Percentiles rank a stretch among this genome's conserved stretches.
These are phyloP conservation scores for Xiphorhynchus elegans DNA, from an alignment of 2,113 vertebrate genomes.

Conservation along the genomic window DNA sequence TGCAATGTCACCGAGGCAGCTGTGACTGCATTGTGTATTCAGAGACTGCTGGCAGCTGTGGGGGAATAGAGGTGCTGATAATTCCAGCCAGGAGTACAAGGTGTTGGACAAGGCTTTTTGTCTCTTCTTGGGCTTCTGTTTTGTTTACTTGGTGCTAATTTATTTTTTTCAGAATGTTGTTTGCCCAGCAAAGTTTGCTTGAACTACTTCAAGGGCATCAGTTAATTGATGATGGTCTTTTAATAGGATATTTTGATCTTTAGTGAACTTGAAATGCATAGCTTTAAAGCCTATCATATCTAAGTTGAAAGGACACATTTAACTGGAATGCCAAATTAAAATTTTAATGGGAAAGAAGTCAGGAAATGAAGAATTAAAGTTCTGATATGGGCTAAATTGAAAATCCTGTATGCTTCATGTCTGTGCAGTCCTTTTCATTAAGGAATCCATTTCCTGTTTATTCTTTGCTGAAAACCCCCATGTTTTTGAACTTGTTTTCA, in stretches of 20 bases:
- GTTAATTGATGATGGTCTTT: not conserved
- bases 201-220: not conserved
- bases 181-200: not conserved
- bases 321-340: not conserved
- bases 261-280: not conserved
- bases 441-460: not conserved
- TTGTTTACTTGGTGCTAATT: not conserved
- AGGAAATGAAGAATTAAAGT: not conserved
- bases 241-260: not conserved
- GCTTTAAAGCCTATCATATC: not conserved
- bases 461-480: not conserved
- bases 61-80: not conserved
- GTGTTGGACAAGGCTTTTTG: not conserved
- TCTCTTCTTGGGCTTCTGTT: not conserved
- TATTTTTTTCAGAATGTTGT: not conserved
- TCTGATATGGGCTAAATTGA: not conserved
- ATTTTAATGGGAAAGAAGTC: not conserved
- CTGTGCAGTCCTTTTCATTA: not conserved
- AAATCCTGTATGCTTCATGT: not conserved
- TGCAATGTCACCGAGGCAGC: slow-evolving; percentile 18
- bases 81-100: not conserved
- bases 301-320: not conserved
- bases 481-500: not conserved
- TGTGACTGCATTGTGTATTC: not conserved
- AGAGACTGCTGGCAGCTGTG: not conserved